Evolutionary conservation across 37 sponge, comb jelly and placozoan species (phyloP).

Genomic region (Chondrosia reniformis): DNA sequence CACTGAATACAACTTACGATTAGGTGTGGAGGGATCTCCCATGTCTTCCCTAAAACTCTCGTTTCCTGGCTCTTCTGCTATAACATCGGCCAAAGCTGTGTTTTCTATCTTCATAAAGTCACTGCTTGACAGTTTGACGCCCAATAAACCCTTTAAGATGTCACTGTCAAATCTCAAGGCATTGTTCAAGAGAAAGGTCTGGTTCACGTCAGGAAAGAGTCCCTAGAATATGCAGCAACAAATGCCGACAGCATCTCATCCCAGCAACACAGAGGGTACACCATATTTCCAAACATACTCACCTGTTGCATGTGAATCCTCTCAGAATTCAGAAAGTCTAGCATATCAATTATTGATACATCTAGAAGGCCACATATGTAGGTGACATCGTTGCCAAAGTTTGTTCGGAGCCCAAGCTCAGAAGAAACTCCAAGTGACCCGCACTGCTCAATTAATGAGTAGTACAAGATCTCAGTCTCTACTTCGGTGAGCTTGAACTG

Average conservation of each 20-base stretch:
- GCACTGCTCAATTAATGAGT: slow-evolving; percentile 22
- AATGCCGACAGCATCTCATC: slow-evolving; percentile 49
- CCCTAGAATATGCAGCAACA: slow-evolving; percentile 82
- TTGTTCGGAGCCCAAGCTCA: neutral
- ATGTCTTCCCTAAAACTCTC: slow-evolving; percentile 9
- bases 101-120: slow-evolving; percentile 78
- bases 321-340: neutral
- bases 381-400: neutral
- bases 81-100: slow-evolving; percentile 68
- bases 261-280: slow-evolving; percentile 5
- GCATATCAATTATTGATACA: neutral
- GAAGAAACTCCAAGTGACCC: neutral
- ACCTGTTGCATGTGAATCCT: neutral
- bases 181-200: slow-evolving; percentile 50
- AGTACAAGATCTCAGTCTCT: slow-evolving; percentile 54
- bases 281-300: too few relatives aligned
- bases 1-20: too few relatives aligned
- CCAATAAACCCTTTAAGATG: slow-evolving; percentile 50
- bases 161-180: slow-evolving; percentile 49
- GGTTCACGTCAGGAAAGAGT: slow-evolving; percentile 76
- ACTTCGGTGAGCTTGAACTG: slow-evolving; percentile 46
- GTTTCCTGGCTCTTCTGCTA: slow-evolving; percentile 63
- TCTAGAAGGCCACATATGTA: neutral
- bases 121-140: slow-evolving; percentile 40
- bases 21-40: neutral